phyloP scores from a whole-genome alignment of 2,113 vertebrate genomes.

The Pholis gunnellus region DNA sequence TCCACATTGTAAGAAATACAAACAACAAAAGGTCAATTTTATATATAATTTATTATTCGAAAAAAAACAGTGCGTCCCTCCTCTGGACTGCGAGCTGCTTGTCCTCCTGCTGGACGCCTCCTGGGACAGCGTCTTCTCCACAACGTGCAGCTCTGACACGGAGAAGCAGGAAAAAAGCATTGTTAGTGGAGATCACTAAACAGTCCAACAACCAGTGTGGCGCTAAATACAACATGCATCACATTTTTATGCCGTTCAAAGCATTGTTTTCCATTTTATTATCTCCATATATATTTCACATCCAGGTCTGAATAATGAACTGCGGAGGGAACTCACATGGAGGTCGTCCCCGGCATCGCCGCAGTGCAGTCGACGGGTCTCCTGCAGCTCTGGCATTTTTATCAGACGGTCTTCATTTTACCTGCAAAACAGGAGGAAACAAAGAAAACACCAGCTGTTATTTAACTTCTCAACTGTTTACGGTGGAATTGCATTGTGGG shows the following conservation, averaged over 20 bases:
- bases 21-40: conserved; percentile 7
- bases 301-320: not conserved
- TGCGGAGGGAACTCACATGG: conserved; percentile 24
- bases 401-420: conserved; percentile 55
- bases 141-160: conserved; percentile 10
- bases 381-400: conserved; percentile 25
- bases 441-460: not conserved
- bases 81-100: conserved; percentile 10
- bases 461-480: not conserved
- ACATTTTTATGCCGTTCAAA: not conserved
- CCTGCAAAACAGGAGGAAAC: conserved; percentile 18
- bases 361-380: not conserved
- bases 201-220: too few species aligned
- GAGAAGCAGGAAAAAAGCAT: not conserved
- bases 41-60: conserved; percentile 28
- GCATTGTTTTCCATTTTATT: not conserved
- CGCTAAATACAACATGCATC: not conserved
- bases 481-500: not conserved
- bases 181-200: not conserved
- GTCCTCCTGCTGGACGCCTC: conserved; percentile 50
- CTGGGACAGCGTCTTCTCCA: conserved; percentile 25
- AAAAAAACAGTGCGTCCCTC: not conserved
- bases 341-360: not conserved
- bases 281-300: not conserved
- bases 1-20: not conserved